Conservation (phyloP, 2,797 vertebrate genomes). For the Gallirallus australis region DNA sequence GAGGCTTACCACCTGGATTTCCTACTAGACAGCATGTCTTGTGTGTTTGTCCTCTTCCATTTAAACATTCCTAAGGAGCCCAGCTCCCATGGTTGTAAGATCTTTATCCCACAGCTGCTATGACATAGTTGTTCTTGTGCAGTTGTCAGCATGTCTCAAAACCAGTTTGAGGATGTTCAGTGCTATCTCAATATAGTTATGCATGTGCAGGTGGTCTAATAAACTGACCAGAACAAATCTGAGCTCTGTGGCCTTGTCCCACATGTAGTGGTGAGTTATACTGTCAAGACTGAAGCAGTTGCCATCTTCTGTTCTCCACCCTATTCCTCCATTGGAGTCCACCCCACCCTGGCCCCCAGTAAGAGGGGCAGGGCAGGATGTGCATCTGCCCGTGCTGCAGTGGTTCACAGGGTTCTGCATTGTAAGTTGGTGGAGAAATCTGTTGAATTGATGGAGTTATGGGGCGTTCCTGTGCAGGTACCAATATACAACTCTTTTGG, state of each 20-base stretch:
- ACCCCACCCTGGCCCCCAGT: no score
- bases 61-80: not conserved
- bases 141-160: not conserved
- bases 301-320: not conserved
- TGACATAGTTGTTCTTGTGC: not conserved
- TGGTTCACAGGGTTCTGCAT: not conserved
- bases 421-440: not conserved
- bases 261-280: not conserved
- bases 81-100: not conserved
- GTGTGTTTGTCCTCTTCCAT: not conserved
- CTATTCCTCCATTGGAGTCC: not conserved
- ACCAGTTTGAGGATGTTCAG: not conserved
- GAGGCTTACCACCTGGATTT: not conserved
- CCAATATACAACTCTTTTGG: not conserved
- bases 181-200: rapidly evolving
- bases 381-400: not conserved
- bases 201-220: not conserved
- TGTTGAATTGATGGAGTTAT: not conserved
- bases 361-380: not conserved
- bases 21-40: not conserved
- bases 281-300: not conserved
- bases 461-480: not conserved
- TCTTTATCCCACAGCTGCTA: not conserved
- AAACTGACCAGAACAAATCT: rapidly evolving
- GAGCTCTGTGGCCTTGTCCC: not conserved